Base-by-base conservation (phyloP, 2,797 vertebrate species). In the Neosalanx taihuensis region DNA sequence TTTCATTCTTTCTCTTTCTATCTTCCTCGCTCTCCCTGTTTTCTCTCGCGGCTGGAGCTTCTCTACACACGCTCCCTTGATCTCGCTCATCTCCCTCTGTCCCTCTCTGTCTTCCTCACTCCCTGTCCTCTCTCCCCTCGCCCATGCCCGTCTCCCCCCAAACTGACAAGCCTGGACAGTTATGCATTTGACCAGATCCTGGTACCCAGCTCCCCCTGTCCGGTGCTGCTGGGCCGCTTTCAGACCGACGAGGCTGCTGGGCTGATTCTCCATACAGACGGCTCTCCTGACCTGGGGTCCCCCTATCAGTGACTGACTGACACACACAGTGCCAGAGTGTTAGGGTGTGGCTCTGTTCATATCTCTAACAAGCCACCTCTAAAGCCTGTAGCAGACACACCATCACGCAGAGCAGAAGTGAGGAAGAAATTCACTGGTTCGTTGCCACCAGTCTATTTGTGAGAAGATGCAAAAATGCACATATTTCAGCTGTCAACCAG, bases 51-150 rank as follows among this genome's bases (percentile, higher is more conserved):
- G 26, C 15, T 56, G 56, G 61, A 49, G 6, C 53, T 41, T 51
- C 23, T 23, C 31, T 61, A 23, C 63, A 46, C 63, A 31, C 63
- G 46, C 4, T 56, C 53, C n/a, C 9, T 68, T n/a, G 12, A n/a
- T 30, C 64, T 66, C 61, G 31, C 49, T 18, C 29, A 41, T 41
- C 23, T 61, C 67, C 72, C 13, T 70, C 29, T 62, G 13, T 59
- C 30, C 69, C 69, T 78, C 12, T 64, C 20, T 23, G 5, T 69
- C 72, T 69, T 37, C n/a, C 37, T 57, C 20, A 0, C 33, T 26
- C 9, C 35, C 41, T 2, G 15, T 49, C 3, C 37, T 35, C 63
- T 26, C 20, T 12, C 20, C 53, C 17, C 31, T n/a, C n/a, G 17
- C 30, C 37, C 12, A 5, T 20, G 10, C 31, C 35, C 37, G 35